Evolutionary conservation across 2,113 vertebrate genomes (phyloP).

Genomic region (Psilopsiagon aymara): DNA sequence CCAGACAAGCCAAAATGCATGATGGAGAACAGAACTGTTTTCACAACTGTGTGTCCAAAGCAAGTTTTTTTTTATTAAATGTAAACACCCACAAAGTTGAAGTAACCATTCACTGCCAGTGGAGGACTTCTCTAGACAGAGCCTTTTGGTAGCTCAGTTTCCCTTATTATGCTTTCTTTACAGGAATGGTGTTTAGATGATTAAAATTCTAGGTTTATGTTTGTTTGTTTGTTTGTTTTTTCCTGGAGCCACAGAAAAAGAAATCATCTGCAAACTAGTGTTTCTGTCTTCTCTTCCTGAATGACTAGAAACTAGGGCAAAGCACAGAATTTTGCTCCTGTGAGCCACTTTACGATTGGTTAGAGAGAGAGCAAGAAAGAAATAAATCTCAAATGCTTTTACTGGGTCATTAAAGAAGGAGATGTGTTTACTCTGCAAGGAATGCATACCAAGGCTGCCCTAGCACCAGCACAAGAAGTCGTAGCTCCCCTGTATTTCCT

Average conservation of each 20-base stretch:
- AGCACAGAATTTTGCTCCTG: background rate
- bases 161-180: background rate
- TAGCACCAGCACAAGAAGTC: background rate
- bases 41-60: background rate
- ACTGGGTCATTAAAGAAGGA: background rate
- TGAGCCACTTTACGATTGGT: background rate
- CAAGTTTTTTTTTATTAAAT: background rate
- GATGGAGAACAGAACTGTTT: conserved; percentile 4
- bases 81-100: background rate
- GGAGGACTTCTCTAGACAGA: background rate
- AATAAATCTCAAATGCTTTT: background rate
- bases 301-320: background rate
- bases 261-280: background rate
- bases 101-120: background rate
- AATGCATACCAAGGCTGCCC: rapidly evolving
- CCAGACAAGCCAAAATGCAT: background rate
- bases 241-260: background rate
- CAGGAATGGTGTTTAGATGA: background rate
- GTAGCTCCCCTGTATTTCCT: background rate
- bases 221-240: background rate
- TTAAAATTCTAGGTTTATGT: background rate
- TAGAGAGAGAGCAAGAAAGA: background rate
- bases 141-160: background rate
- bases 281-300: background rate
- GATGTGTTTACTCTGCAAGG: background rate